These are phyloP conservation scores for Melieria omissa DNA, from an alignment of 2,888 invertebrate species.

Conservation along the genomic window DNA sequence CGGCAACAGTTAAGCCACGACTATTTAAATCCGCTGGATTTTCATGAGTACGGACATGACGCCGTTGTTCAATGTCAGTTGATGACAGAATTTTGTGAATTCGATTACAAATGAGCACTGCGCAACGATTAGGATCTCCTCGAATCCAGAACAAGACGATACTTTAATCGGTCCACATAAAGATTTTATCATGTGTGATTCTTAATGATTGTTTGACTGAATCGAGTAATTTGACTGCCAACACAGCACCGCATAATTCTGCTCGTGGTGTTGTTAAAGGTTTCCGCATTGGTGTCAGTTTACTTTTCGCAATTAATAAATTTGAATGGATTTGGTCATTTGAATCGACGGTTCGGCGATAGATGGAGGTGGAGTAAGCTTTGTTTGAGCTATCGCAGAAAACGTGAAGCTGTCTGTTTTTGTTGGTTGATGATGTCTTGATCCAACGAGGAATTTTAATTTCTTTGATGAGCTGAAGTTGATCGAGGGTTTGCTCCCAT, in stretches of 20 bases:
- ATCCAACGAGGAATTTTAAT: slow-evolving; percentile 22
- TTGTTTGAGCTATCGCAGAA: slow-evolving; percentile 23
- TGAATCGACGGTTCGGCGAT: slow-evolving; percentile 20
- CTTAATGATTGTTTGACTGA: background rate
- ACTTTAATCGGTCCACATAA: slow-evolving; percentile 22
- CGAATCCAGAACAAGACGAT: slow-evolving; percentile 26
- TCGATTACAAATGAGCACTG: slow-evolving; percentile 12
- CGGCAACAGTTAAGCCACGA: slow-evolving; percentile 1
- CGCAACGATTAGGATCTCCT: slow-evolving; percentile 28
- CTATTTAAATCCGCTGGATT: slow-evolving; percentile 25
- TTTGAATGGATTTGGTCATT: slow-evolving; percentile 11
- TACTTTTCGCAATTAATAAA: slow-evolving; percentile 12
- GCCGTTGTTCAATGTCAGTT: slow-evolving; percentile 14
- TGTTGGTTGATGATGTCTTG: slow-evolving; percentile 3
- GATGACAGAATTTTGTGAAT: slow-evolving; percentile 12
- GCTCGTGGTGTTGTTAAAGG: slow-evolving; percentile 24
- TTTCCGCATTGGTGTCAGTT: slow-evolving; percentile 18
- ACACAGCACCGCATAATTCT: slow-evolving; percentile 23
- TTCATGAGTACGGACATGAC: slow-evolving; percentile 12
- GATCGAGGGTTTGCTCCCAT: background rate
- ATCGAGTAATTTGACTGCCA: slow-evolving; percentile 13
- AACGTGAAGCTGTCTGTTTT: slow-evolving; percentile 19
- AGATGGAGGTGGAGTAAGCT: slow-evolving; percentile 21
- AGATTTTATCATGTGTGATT: background rate
- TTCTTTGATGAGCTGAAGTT: slow-evolving; percentile 23